phyloP scores from a whole-genome alignment of 2,888 invertebrate species.

The Drosophila lacicola region DNA sequence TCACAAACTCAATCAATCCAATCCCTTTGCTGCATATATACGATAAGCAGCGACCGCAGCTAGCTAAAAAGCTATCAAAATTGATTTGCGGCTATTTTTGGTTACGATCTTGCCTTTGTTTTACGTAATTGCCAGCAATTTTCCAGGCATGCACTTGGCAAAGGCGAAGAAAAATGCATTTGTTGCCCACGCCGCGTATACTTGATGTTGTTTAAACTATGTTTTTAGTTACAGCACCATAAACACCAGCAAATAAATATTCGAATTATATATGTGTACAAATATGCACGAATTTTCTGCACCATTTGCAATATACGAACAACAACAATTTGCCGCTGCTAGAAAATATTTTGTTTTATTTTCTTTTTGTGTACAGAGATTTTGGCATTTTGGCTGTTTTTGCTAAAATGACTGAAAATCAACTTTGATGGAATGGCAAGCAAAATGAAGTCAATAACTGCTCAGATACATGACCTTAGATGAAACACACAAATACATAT shows the following conservation, averaged over 20 bases:
- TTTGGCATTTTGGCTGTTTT: constrained; percentile 51
- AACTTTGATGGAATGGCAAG: constrained; percentile 54
- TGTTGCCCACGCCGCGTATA: constrained; percentile 59
- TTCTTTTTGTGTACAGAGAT: constrained; percentile 20
- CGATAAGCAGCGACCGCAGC: neutral
- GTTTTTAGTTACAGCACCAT: constrained; percentile 53
- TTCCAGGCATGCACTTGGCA: constrained; percentile 18
- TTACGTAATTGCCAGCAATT: constrained; percentile 33
- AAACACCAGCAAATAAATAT: constrained; percentile 46
- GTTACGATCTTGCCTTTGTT: constrained; percentile 16
- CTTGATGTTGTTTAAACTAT: constrained; percentile 61
- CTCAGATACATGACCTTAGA: constrained; percentile 50
- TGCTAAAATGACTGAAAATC: constrained; percentile 68
- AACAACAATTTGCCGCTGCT: constrained; percentile 28
- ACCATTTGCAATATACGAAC: constrained; percentile 55
- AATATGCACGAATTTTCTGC: constrained; percentile 45
- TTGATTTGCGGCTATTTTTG: constrained; percentile 35
- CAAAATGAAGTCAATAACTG: constrained; percentile 74
- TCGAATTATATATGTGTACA: constrained; percentile 27
- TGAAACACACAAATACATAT: constrained; percentile 8
- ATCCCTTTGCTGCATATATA: neutral
- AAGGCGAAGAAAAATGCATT: constrained; percentile 46
- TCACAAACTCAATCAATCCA: constrained; percentile 28
- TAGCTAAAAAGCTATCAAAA: constrained; percentile 16
- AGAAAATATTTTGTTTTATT: constrained; percentile 1